Percentiles rank a stretch among this genome's conserved stretches.
These are phyloP conservation scores for Drosophila mayri DNA, from an alignment of 1,140 invertebrate genomes.

Conservation along the genomic window DNA sequence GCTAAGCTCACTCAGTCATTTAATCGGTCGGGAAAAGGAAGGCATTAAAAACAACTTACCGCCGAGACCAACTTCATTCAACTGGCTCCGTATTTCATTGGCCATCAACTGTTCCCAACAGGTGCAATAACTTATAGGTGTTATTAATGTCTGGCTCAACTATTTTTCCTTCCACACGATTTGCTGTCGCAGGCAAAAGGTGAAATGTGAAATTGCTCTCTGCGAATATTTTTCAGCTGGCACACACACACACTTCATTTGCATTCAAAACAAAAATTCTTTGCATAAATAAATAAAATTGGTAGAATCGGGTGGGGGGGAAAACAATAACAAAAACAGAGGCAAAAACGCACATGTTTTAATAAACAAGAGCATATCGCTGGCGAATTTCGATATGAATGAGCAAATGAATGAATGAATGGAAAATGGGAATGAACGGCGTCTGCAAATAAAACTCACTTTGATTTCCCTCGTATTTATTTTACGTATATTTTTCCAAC, in stretches of 20 bases:
- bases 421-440: slow-evolving; percentile 35
- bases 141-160: slow-evolving; percentile 36
- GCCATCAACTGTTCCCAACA: slow-evolving; percentile 32
- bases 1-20: neutral
- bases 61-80: slow-evolving; percentile 29
- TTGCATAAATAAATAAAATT: slow-evolving; percentile 70
- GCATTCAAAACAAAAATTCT: slow-evolving; percentile 50
- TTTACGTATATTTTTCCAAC: slow-evolving; percentile 19
- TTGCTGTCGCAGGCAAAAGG: slow-evolving; percentile 8
- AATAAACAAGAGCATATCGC: slow-evolving; percentile 57
- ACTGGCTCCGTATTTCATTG: slow-evolving; percentile 44
- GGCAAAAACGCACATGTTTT: slow-evolving; percentile 50
- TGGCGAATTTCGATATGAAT: slow-evolving; percentile 63
- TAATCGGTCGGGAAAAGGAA: slow-evolving; percentile 8
- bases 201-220: slow-evolving; percentile 1
- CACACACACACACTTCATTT: slow-evolving; percentile 30
- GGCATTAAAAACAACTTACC: slow-evolving; percentile 45
- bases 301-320: slow-evolving; percentile 3
- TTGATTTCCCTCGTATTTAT: slow-evolving; percentile 49
- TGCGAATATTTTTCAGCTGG: slow-evolving; percentile 47
- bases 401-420: slow-evolving; percentile 74
- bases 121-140: slow-evolving; percentile 45
- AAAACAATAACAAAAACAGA: slow-evolving; percentile 11
- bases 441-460: slow-evolving; percentile 35
- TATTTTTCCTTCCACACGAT: slow-evolving; percentile 51